Conservation (phyloP, 2,113 vertebrate species). For the Burhinus oedicnemus region DNA sequence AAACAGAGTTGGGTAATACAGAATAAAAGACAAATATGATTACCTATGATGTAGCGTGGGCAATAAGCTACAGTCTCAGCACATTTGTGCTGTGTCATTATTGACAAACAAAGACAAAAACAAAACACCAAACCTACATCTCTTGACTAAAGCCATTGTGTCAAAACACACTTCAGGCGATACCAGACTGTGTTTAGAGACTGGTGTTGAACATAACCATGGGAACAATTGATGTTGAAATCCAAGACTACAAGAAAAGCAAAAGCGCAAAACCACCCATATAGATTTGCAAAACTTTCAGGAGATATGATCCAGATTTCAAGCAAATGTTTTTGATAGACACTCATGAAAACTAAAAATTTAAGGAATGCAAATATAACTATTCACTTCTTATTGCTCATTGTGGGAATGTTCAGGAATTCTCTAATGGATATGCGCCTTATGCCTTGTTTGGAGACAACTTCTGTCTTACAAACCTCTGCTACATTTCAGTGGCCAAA, state of each 20-base stretch:
- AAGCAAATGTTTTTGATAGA: not conserved
- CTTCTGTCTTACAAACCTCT: not conserved
- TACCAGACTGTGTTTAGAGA: conserved; percentile 11
- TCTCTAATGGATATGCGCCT: not conserved
- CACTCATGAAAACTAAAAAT: not conserved
- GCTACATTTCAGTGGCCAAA: not conserved
- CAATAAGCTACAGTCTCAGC: not conserved
- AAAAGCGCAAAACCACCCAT: not conserved
- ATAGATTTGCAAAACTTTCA: not conserved
- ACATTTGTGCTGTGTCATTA: not conserved
- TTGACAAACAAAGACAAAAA: not conserved
- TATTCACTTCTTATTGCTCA: not conserved
- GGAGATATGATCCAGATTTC: not conserved
- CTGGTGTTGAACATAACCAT: not conserved
- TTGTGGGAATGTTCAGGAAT: not conserved
- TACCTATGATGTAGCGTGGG: not conserved
- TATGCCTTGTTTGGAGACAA: not conserved
- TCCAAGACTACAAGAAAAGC: not conserved
- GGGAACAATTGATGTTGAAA: conserved; percentile 18
- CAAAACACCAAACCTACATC: not conserved
- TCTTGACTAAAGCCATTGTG: not conserved
- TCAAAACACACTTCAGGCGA: not conserved
- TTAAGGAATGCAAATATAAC: not conserved
- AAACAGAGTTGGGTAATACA: not conserved
- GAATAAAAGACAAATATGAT: not conserved